These are phyloP conservation scores for Rhadina sibilatrix DNA, from an alignment of 2,113 vertebrate species.

Conservation along the genomic window DNA sequence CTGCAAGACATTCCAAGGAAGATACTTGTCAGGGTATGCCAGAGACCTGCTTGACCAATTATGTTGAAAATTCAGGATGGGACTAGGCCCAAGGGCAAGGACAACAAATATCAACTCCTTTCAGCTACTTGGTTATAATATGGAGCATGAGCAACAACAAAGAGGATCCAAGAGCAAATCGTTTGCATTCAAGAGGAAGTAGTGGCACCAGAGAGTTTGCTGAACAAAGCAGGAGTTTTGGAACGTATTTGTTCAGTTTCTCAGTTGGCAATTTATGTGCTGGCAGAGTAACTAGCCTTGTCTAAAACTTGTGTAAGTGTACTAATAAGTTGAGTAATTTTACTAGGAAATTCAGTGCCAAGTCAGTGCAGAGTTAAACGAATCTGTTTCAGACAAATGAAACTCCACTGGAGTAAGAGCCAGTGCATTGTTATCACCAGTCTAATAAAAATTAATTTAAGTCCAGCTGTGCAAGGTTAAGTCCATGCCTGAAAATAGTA, in stretches of 20 bases:
- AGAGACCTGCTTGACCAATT: not conserved
- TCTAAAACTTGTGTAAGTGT: not conserved
- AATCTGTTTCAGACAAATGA: not conserved
- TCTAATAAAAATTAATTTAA: not conserved
- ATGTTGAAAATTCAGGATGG: not conserved
- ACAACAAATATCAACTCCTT: not conserved
- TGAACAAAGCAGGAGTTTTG: not conserved
- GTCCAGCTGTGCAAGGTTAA: not conserved
- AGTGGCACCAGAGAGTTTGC: not conserved
- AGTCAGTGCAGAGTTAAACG: not conserved
- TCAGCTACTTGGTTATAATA: not conserved
- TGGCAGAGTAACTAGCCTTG: not conserved
- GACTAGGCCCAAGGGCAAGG: not conserved
- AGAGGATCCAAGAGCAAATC: not conserved
- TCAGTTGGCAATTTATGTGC: not conserved
- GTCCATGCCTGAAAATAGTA: not conserved
- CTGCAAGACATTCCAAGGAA: not conserved
- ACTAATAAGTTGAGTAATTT: not conserved
- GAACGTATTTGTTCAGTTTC: not conserved
- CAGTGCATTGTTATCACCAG: not conserved
- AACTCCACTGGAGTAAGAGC: not conserved
- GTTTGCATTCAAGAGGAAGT: not conserved
- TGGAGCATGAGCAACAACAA: not conserved
- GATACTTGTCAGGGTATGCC: not conserved
- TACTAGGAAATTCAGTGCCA: not conserved